Evolutionary conservation across 1,140 invertebrate genomes (phyloP).

Genomic region (Antheraea pernyi): DNA sequence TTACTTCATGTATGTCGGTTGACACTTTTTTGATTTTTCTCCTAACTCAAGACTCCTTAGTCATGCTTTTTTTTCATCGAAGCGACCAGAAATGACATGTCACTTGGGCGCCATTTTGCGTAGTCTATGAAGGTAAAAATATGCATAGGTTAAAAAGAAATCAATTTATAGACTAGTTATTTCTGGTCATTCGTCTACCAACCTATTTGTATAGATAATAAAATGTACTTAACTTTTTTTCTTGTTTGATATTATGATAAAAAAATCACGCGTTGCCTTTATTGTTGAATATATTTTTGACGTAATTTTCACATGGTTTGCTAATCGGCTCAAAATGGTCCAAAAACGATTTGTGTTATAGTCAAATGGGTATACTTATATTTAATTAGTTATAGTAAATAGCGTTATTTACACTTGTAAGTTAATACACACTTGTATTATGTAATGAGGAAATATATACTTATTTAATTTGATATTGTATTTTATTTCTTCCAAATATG

Average conservation of each 20-base stretch:
- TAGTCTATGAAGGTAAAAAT: no score
- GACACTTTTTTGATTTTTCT: no score
- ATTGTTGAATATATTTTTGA: background rate
- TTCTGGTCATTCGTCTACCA: background rate
- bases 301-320: background rate
- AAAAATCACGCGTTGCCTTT: constrained; percentile 4
- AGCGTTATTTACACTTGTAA: constrained; percentile 4
- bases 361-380: constrained; percentile 4
- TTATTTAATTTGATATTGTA: background rate
- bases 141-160: no score
- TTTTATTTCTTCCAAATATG: background rate
- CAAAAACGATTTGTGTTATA: background rate
- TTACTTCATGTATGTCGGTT: no score
- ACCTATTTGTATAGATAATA: background rate
- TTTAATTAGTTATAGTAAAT: background rate
- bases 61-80: no score
- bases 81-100: no score
- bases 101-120: no score
- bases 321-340: constrained; percentile 1
- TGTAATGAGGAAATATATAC: constrained; percentile 3
- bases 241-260: background rate
- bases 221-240: background rate
- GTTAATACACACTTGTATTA: constrained; percentile 1
- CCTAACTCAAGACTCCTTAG: no score
- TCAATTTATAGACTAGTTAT: background rate